Evolutionary conservation across 2,888 invertebrate species (phyloP), one percentile per base, ranked within the genome.

Genomic region (Andrena minutula): DNA sequence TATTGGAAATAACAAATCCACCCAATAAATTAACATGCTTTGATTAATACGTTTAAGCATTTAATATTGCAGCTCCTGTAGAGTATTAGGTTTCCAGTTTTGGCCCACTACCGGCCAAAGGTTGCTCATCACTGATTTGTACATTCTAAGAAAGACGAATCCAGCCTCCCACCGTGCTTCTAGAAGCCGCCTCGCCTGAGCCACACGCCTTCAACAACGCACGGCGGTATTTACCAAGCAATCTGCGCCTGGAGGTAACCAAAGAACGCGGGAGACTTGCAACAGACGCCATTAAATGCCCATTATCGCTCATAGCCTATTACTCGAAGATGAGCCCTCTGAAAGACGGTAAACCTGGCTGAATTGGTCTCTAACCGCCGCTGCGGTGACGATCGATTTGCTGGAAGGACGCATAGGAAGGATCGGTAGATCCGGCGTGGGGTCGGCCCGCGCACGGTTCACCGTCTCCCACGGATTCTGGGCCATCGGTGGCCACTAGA

Each of bases 391-490:
- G n/a, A 32, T 32, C 60, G 60, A 32, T n/a, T 32, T 23, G 32
- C n/a, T 8, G 12, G 12, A 35, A 68, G 41, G 47, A 26, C 26
- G 77, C 58, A 28, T 65, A 60, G 23, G 68, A 56, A 51, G 26
- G 47, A 32, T 10, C 20, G 8, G 4, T 49, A 56, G 20, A 23
- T 71, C 20, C 30, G 20, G 26, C 5, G 26, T 3, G 32, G 35
- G 2, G 16, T 60, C 28, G 49, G 2, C 4, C 32, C 20, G 26
- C 32, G 35, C 4, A 56, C 56, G 56, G 32, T 30, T 32, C 26
- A 16, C 8, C 23, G 61, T 23, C 28, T 58, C 30, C 77, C 64
- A 71, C 63, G 84, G 78, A 90, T 89, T 89, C 90, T 90, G 88
- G 87, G 84, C 86, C 88, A 82, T 73, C 71, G 73, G 72, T 79